Conservation (phyloP, 2,797 vertebrate species). For the Mastacembelus armatus region DNA sequence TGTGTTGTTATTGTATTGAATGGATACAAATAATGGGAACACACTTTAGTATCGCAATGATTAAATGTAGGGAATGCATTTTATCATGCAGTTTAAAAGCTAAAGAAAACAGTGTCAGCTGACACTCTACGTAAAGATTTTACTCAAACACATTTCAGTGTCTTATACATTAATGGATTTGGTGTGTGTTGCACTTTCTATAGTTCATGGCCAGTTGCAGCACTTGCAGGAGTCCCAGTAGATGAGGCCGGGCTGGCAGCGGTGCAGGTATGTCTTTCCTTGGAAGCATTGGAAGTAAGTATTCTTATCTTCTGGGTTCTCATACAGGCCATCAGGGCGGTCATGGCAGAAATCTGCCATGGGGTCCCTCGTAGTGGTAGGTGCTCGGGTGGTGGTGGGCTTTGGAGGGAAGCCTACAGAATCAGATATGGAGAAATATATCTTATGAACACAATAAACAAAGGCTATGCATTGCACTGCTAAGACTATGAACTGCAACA, state of each 20-base stretch:
- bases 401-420: constrained; percentile 81
- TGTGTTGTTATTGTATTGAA: too few relatives aligned
- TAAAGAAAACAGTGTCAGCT: neutral
- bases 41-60: too few relatives aligned
- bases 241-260: constrained; percentile 82
- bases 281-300: constrained; percentile 83
- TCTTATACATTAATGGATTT: neutral
- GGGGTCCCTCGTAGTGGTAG: constrained; percentile 80
- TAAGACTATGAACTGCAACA: neutral
- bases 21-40: neutral
- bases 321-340: constrained; percentile 80
- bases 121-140: neutral
- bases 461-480: neutral
- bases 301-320: constrained; percentile 64
- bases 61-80: neutral
- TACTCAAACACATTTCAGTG: neutral
- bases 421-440: neutral
- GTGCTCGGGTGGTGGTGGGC: constrained; percentile 76
- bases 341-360: constrained; percentile 69
- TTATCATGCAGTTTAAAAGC: neutral
- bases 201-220: constrained; percentile 78
- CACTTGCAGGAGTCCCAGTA: constrained; percentile 83
- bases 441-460: neutral
- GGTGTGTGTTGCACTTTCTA: neutral
- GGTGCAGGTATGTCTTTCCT: constrained; percentile 80